phyloP scores from a whole-genome alignment of 2,797 vertebrate genomes.

The Lepilemur septentrionalis region DNA sequence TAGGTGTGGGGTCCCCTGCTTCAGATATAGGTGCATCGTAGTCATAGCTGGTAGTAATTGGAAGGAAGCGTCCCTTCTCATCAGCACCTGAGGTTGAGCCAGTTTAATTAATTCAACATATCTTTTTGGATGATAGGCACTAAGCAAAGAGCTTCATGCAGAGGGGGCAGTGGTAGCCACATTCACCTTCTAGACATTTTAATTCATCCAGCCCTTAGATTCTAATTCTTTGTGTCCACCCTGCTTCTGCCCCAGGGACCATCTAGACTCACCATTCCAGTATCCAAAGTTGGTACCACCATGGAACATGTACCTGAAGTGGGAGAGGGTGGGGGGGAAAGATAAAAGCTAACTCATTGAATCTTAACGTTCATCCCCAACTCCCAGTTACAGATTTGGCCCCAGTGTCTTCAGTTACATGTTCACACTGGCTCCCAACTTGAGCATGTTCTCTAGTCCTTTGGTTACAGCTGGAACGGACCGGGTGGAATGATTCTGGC shows the following conservation, averaged over 20 bases:
- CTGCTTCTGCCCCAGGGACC: background rate
- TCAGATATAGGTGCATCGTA: slow-evolving; percentile 96
- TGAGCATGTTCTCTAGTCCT: slow-evolving; percentile 90
- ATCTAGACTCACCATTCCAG: slow-evolving; percentile 93
- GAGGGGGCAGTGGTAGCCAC: background rate
- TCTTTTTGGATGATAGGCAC: background rate
- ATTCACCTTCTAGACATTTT: background rate
- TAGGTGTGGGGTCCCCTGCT: slow-evolving; percentile 95
- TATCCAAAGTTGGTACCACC: slow-evolving; percentile 98
- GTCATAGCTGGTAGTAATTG: slow-evolving; percentile 98
- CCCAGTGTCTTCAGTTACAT: slow-evolving; percentile 87
- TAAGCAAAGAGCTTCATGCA: slow-evolving; percentile 3
- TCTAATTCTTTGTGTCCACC: background rate
- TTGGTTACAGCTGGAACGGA: slow-evolving; percentile 84
- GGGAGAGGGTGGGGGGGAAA: background rate
- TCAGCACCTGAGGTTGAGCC: slow-evolving; percentile 90
- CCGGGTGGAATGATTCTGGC: slow-evolving; percentile 88
- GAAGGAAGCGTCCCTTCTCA: slow-evolving; percentile 90
- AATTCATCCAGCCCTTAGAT: background rate
- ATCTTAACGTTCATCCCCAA: slow-evolving; percentile 2
- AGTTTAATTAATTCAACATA: slow-evolving; percentile 27
- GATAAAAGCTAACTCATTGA: background rate
- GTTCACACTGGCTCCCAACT: slow-evolving; percentile 94
- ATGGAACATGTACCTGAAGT: slow-evolving; percentile 97
- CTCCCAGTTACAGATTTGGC: slow-evolving; percentile 5